phyloP scores from a whole-genome alignment of 2,797 vertebrate species.

The Sebastes taczanowskii region DNA sequence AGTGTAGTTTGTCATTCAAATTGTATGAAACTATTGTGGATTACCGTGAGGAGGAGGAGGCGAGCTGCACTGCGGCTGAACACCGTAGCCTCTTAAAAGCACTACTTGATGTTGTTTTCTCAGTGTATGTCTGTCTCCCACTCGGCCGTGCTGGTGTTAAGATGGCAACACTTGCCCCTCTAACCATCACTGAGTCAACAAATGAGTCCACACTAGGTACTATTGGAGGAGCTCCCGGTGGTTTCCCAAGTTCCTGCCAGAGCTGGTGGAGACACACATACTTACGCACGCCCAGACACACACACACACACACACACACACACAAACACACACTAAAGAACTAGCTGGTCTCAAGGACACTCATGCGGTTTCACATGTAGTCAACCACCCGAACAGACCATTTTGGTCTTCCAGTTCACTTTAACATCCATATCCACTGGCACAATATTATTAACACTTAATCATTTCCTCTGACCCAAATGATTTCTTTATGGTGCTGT shows the following conservation, averaged over 20 bases:
- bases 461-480: constrained; percentile 73
- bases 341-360: constrained; percentile 72
- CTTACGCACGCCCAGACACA: constrained; percentile 22
- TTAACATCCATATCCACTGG: constrained; percentile 69
- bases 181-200: constrained; percentile 78
- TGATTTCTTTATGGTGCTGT: constrained; percentile 68
- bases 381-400: constrained; percentile 70
- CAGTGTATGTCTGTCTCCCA: constrained; percentile 17
- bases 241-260: constrained; percentile 69
- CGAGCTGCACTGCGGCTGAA: constrained; percentile 45
- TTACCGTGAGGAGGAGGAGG: constrained; percentile 48
- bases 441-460: constrained; percentile 72
- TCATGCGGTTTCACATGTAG: constrained; percentile 72
- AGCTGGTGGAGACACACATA: constrained; percentile 47
- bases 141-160: constrained; percentile 51
- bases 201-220: constrained; percentile 59
- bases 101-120: constrained; percentile 49
- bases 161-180: constrained; percentile 70
- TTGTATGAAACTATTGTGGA: constrained; percentile 69
- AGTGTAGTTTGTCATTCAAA: constrained; percentile 71
- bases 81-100: constrained; percentile 53
- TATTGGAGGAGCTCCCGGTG: constrained; percentile 70
- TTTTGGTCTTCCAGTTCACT: constrained; percentile 68
- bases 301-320: constrained; percentile 19
- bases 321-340: constrained; percentile 20